phyloP scores from a whole-genome alignment of 2,113 vertebrate species.

The Aptenodytes forsteri region DNA sequence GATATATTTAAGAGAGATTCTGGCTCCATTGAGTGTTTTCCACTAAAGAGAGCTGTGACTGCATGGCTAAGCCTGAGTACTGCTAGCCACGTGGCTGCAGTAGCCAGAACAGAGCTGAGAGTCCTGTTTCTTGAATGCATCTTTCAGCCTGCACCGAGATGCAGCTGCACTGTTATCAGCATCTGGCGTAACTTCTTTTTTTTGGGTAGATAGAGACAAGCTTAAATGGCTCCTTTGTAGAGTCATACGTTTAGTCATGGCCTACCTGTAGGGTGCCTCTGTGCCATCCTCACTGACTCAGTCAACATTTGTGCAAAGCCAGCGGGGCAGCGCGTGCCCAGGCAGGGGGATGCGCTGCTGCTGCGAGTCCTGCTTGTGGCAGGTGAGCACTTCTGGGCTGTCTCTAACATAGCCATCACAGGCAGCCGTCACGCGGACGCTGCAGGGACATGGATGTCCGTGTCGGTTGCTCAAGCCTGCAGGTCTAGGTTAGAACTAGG shows the following conservation, averaged over 20 bases:
- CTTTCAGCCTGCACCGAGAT: background rate
- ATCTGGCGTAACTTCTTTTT: background rate
- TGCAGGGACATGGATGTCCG: accelerated
- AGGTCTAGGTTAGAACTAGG: background rate
- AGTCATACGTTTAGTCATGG: accelerated
- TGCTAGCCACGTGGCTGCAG: background rate
- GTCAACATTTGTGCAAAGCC: accelerated
- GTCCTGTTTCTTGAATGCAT: background rate
- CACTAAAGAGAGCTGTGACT: background rate
- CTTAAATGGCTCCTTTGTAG: background rate
- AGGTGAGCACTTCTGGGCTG: accelerated
- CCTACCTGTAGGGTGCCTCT: background rate
- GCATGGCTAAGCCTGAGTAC: background rate
- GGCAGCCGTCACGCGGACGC: accelerated
- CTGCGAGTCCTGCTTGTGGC: accelerated
- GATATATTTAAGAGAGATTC: background rate
- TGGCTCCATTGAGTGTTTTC: background rate
- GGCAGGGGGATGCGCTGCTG: accelerated
- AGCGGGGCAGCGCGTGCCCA: accelerated
- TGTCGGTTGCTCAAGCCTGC: accelerated
- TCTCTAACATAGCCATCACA: accelerated
- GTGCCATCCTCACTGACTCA: background rate
- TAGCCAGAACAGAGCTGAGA: background rate
- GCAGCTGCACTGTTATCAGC: background rate
- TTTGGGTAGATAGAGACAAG: background rate